Conservation (phyloP, 2,113 vertebrate species). For the Cinclus mexicanus region DNA sequence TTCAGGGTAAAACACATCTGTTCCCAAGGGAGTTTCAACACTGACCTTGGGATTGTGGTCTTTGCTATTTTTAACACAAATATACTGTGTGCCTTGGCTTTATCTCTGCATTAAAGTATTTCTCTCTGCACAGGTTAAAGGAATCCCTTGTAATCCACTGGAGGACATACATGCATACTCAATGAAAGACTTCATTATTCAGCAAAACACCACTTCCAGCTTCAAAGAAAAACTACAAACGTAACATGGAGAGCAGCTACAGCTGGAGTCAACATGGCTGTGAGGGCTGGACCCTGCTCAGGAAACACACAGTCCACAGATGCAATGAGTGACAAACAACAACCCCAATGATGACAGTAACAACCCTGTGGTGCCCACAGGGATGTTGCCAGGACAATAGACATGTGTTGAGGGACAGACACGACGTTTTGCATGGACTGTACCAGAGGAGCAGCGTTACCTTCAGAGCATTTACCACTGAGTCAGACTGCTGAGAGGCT, state of each 20-base stretch:
- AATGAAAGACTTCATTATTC: neutral
- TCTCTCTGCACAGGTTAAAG: neutral
- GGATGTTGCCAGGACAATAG: conserved; percentile 53
- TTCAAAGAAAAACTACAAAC: neutral
- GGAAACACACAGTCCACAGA: conserved; percentile 45
- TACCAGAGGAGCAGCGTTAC: conserved; percentile 67
- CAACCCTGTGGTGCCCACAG: neutral
- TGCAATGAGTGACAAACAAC: conserved; percentile 61
- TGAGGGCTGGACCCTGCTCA: neutral
- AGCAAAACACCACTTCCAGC: neutral
- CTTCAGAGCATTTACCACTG: conserved; percentile 84
- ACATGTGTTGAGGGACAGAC: conserved; percentile 54
- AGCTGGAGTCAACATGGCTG: neutral
- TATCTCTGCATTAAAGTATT: neutral
- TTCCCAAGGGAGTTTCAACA: neutral
- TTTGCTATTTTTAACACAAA: neutral
- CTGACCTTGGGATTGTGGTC: neutral
- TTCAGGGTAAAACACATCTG: neutral
- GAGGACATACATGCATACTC: neutral
- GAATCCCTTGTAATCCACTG: neutral
- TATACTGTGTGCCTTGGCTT: neutral
- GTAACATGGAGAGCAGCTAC: neutral
- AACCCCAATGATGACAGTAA: neutral
- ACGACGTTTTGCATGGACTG: conserved; percentile 46
- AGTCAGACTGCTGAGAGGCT: conserved; percentile 80